Conservation (phyloP, 2,797 vertebrate genomes). For the Anniella stebbinsi region DNA sequence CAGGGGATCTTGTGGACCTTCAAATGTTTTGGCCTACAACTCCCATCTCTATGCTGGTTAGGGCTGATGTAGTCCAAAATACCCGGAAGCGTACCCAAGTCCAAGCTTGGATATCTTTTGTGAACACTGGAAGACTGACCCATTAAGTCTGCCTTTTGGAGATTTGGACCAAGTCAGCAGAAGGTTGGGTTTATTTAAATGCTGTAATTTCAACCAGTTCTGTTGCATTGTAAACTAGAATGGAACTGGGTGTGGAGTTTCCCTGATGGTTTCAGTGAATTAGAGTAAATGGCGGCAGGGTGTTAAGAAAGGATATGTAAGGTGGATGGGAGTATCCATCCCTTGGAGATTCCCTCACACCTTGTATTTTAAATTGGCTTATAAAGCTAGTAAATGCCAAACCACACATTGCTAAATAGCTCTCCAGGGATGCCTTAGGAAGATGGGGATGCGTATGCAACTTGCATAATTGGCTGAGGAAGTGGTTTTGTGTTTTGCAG, state of each 20-base stretch:
- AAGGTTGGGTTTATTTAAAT: neutral
- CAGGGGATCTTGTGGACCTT: too few relatives aligned
- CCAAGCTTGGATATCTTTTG: neutral
- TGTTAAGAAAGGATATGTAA: neutral
- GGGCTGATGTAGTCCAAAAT: too few relatives aligned
- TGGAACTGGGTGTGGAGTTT: neutral
- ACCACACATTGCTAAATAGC: constrained; percentile 38
- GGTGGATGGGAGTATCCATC: neutral
- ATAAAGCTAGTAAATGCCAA: constrained; percentile 37
- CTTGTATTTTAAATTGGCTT: constrained; percentile 6
- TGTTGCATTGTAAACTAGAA: neutral
- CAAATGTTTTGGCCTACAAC: neutral
- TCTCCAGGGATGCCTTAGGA: constrained; percentile 62
- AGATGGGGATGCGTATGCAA: constrained; percentile 54
- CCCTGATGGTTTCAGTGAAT: neutral
- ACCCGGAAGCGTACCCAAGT: neutral
- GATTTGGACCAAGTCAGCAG: neutral
- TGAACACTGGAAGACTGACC: neutral
- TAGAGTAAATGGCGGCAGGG: neutral
- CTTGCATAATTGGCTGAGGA: constrained; percentile 60
- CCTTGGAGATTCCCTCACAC: neutral
- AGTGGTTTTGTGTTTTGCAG: constrained; percentile 34
- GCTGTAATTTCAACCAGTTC: neutral
- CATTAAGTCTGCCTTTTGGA: neutral
- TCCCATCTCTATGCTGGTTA: too few relatives aligned